Conservation (phyloP, 1,140 invertebrate species). For the Meloidogyne floridensis region DNA sequence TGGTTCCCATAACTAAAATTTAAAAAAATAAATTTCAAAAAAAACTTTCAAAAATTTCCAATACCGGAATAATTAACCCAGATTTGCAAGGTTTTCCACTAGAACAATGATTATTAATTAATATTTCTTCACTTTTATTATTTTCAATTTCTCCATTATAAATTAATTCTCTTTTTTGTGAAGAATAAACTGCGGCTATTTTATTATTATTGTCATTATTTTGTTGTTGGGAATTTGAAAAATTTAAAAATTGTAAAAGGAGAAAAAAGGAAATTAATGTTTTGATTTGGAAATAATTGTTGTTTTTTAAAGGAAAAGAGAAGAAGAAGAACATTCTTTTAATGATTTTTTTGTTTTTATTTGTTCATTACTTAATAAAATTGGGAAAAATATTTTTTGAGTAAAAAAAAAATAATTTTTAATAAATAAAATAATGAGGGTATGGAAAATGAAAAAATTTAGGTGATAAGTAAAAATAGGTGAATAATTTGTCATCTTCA, state of each 20-base stretch:
- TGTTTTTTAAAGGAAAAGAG: background rate
- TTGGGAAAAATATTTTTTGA: no score
- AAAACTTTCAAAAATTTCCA: slow-evolving; percentile 76
- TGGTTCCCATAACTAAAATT: background rate
- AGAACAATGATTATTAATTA: slow-evolving; percentile 27
- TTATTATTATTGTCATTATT: background rate
- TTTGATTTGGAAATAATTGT: background rate
- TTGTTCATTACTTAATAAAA: no score
- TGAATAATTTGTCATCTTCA: no score
- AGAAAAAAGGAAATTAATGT: background rate
- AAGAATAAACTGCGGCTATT: slow-evolving; percentile 18
- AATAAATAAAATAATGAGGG: no score
- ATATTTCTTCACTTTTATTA: slow-evolving; percentile 8
- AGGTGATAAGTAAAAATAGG: no score
- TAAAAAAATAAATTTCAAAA: background rate
- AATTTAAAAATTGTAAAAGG: slow-evolving; percentile 5
- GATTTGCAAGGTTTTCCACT: slow-evolving; percentile 71
- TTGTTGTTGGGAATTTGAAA: slow-evolving; percentile 11
- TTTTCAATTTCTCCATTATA: background rate
- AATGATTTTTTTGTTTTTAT: no score
- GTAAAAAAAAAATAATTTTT: no score
- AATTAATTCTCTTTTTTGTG: slow-evolving; percentile 13
- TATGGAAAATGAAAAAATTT: no score
- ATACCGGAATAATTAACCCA: slow-evolving; percentile 78
- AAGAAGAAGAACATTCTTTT: background rate